Evolutionary conservation across 2,888 invertebrate species (phyloP), one percentile per base, ranked within the genome.

Genomic region (Oeneis ivallda): DNA sequence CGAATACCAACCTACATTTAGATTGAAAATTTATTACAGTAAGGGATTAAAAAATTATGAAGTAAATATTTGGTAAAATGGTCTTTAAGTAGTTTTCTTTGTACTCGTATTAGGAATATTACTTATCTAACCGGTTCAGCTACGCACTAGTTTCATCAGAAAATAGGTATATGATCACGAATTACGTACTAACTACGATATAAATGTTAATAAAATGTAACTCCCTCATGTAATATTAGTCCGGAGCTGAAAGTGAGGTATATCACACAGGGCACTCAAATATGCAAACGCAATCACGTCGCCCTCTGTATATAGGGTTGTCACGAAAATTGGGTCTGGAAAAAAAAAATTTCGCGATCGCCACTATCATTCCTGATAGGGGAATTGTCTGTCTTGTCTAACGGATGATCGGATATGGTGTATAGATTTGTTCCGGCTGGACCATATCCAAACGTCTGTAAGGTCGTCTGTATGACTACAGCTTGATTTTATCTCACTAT

Each of bases 251-350:
- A 63, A 65, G 65, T 66, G 66, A 62, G 65, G 68, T 50, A 43
- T 37, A 65, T 63, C 56, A 57, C 50, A 64, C 62, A 17, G 37
- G 49, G 56, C 59, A 50, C 64, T 69, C 62, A 69, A 69, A 70
- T 65, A 70, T 70, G 67, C 67, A 70, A 70, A 67, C 63, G 67
- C 69, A 70, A 70, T 70, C 69, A 69, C 65, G 65, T 60, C 68
- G 63, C 60, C 47, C 63, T 60, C 15, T 41, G 15, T 37, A 7
- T n/a, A 4, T n/a, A 61, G 60, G 60, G 60, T 17, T 61, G 60
- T 6, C 37, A 43, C 2, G 15, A 1, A 5, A 32, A 32, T 32
- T 34, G 6, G 3, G 17, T 39, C 54, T 53, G 54, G 10, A 54
- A 15, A 37, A 3, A 54, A 15, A n/a, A n/a, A 1, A n/a, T n/a